Conservation (phyloP, 2,888 invertebrate genomes). For the Gymnosoma rotundatum region DNA sequence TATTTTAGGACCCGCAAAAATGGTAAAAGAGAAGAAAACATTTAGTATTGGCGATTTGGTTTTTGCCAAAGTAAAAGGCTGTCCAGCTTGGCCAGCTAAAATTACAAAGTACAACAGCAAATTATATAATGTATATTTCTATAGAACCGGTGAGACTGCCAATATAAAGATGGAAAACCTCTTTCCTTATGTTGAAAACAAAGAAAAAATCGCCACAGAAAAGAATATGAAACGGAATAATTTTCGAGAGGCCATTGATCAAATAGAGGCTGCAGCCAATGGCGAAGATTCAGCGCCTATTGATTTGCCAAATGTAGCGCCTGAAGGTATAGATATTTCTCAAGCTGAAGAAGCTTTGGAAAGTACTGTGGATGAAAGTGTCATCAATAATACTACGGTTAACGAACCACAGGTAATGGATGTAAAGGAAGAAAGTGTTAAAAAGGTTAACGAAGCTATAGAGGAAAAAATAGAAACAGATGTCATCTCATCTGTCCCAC, state of each 20-base stretch:
- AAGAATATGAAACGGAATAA: conserved; percentile 90
- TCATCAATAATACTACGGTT: conserved; percentile 45
- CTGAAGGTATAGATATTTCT: conserved; percentile 57
- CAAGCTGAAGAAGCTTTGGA: conserved; percentile 61
- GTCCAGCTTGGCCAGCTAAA: too few relatives aligned
- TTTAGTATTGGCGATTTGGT: too few relatives aligned
- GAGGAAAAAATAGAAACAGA: conserved; percentile 32
- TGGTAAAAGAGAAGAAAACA: too few relatives aligned
- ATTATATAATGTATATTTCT: too few relatives aligned
- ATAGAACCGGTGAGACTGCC: too few relatives aligned
- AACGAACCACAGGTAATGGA: conserved; percentile 60
- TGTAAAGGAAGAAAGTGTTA: conserved; percentile 29
- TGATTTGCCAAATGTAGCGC: conserved; percentile 75
- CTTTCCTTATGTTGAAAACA: conserved; percentile 90
- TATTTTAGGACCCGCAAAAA: too few relatives aligned
- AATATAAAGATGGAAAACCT: too few relatives aligned
- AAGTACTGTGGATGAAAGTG: conserved; percentile 62
- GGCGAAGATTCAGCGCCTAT: conserved; percentile 83
- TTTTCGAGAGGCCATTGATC: conserved; percentile 93
- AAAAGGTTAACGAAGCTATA: conserved; percentile 9
- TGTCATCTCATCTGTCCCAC: background rate
- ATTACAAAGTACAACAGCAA: too few relatives aligned
- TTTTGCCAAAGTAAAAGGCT: too few relatives aligned
- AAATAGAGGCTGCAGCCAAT: conserved; percentile 91
- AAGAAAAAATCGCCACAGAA: conserved; percentile 87